phyloP scores from a whole-genome alignment of 2,888 invertebrate genomes.

The Spilarctia lutea region DNA sequence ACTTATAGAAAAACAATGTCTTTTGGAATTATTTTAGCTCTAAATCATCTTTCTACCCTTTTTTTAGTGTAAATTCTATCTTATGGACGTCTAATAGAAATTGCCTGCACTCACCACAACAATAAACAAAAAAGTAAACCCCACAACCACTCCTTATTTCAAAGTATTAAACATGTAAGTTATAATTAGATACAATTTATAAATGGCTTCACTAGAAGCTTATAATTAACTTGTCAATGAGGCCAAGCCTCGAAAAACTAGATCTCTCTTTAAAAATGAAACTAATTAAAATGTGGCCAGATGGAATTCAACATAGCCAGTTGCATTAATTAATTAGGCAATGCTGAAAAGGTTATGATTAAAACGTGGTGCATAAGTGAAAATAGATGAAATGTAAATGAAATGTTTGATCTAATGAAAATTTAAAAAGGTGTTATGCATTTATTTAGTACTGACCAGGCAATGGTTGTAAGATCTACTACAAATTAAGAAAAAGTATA shows the following conservation, averaged over 20 bases:
- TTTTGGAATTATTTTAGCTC: too few species aligned
- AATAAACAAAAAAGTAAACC: neutral
- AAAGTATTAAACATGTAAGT: neutral
- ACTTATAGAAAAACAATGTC: too few species aligned
- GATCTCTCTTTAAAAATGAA: slow-evolving; percentile 1
- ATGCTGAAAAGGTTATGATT: slow-evolving; percentile 14
- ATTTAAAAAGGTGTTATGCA: slow-evolving; percentile 15
- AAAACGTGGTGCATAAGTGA: slow-evolving; percentile 11
- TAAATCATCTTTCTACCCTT: too few species aligned
- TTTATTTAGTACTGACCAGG: neutral
- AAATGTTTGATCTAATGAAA: slow-evolving; percentile 16
- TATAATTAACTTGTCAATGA: slow-evolving; percentile 1
- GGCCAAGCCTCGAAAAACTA: slow-evolving; percentile 2
- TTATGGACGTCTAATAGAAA: neutral
- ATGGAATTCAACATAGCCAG: neutral
- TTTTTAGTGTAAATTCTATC: neutral
- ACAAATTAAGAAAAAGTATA: neutral
- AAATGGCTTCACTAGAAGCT: neutral
- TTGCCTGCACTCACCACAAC: neutral
- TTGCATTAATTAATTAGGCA: slow-evolving; percentile 1
- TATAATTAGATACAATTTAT: neutral
- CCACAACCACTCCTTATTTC: neutral
- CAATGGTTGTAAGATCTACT: neutral
- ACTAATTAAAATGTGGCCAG: neutral
- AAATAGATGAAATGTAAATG: slow-evolving; percentile 15